Percentiles rank a stretch among this genome's conserved stretches.
phyloP scores from a whole-genome alignment of 2,888 invertebrate genomes.

The Lacanobia wlatinum region DNA sequence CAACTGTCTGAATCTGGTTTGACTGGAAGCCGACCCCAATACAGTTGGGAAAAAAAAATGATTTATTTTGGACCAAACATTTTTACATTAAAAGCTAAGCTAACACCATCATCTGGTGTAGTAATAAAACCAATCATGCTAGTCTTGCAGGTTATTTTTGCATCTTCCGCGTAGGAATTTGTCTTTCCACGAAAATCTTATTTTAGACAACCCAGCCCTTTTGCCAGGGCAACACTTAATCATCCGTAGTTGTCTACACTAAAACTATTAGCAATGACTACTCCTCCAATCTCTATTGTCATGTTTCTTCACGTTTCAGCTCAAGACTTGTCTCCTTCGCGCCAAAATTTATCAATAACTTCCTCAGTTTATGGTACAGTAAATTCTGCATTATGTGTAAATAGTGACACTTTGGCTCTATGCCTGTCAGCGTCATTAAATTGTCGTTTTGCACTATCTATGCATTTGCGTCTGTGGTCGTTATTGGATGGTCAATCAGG shows the following conservation, averaged over 20 bases:
- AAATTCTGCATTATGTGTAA: conserved; percentile 13
- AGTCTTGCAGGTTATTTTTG: no score
- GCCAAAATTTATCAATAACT: conserved; percentile 39
- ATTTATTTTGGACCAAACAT: no score
- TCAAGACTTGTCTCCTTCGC: not conserved
- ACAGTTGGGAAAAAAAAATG: no score
- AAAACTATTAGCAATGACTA: not conserved
- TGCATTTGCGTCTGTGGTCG: not conserved
- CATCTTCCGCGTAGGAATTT: not conserved
- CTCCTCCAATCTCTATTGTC: conserved; percentile 6
- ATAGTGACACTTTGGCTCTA: conserved; percentile 41
- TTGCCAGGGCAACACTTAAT: not conserved
- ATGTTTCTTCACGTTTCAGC: conserved; percentile 3
- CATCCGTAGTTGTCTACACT: not conserved
- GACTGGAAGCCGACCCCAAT: no score
- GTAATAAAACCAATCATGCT: no score
- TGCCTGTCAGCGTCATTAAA: conserved; percentile 18
- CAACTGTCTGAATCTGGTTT: no score
- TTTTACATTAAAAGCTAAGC: no score
- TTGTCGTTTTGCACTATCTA: not conserved
- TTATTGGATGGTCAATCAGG: not conserved
- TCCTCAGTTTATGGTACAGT: conserved; percentile 34
- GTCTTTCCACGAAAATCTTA: not conserved
- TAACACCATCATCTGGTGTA: no score
- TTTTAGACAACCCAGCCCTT: not conserved